Evolutionary conservation across 1,140 invertebrate species (phyloP), one percentile per base, ranked within the genome.

Genomic region (Luehdorfia chinensis): DNA sequence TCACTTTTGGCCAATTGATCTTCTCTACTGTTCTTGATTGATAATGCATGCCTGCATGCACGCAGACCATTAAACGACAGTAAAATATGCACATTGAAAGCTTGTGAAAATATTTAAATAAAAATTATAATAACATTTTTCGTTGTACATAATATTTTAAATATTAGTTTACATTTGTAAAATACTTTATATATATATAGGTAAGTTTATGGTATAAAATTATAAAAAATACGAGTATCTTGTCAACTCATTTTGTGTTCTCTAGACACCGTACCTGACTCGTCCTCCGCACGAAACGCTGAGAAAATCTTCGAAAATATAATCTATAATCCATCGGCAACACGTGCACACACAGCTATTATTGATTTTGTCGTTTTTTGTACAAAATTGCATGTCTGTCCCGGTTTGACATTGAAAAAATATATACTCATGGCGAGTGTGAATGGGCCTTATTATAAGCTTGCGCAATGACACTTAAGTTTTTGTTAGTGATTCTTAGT

Each of bases 331-430:
- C 77, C 81, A 69, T 74, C 68, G 73, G 48, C 71, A 85, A 85
- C 81, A 85, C 81, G 79, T 84, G 81, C 77, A 81, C 71, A 81
- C 71, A 59, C 41, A 50, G 62, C 79, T 65, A 85, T 85, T 84
- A 85, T 84, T 85, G 81, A 85, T 85, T 85, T 85, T 84, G 76
- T 67, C 65, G 77, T 85, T 85, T 85, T 84, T 85, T 84, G 55
- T 73, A 73, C 61, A 66, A 79, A 81, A 84, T 85, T 81, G 79
- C 79, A 81, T 75, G 77, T 55, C 68, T 58, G 71, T 70, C 65
- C 59, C 65, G 53, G 23, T 51, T 67, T 70, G 74, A 75, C 73
- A 70, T 70, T 75, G 64, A 76, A 80, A 84, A 85, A 86, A 85
- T 61, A 68, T 70, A 52, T 45, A 66, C 62, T 48, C 52, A n/a